Percentiles rank a stretch among this genome's conserved stretches.
Conservation (phyloP, 2,888 invertebrate species). For the Cosmia trapezina region DNA sequence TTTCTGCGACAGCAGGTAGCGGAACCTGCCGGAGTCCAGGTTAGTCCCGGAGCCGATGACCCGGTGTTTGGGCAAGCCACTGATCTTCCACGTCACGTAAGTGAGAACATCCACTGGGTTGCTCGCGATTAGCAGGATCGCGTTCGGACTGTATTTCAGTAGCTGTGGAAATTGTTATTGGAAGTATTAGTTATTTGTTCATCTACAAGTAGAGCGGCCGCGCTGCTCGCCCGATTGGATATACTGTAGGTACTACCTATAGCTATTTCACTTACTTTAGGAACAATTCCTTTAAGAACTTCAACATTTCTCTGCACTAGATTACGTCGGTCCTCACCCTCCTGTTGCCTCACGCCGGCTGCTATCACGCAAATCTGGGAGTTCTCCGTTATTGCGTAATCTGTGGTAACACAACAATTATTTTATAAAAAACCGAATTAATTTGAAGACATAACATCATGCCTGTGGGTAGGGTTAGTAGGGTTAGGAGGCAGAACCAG, state of each 20-base stretch:
- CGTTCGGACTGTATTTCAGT: conserved; percentile 95
- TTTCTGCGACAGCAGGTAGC: conserved; percentile 96
- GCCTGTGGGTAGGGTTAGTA: no score
- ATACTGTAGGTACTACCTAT: background rate
- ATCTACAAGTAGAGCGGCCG: no score
- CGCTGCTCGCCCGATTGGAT: no score
- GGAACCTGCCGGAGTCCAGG: conserved; percentile 97
- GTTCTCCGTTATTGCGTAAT: conserved; percentile 94
- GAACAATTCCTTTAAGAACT: conserved; percentile 96
- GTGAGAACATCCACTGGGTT: conserved; percentile 98
- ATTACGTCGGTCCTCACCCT: conserved; percentile 96
- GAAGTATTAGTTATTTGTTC: background rate
- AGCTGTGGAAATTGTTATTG: conserved; percentile 82
- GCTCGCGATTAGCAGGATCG: conserved; percentile 96
- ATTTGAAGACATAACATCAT: background rate
- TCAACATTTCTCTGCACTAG: conserved; percentile 97
- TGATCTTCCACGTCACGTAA: conserved; percentile 98
- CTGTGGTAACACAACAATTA: conserved; percentile 75
- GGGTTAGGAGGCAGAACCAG: background rate
- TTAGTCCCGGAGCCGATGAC: conserved; percentile 98
- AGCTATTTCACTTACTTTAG: conserved; percentile 82
- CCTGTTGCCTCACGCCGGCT: conserved; percentile 97
- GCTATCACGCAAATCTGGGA: conserved; percentile 97
- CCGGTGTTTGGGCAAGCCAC: conserved; percentile 96
- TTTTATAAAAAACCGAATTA: background rate